Evolutionary conservation across 1,140 invertebrate genomes (phyloP).

Genomic region (Gryllus bimaculatus): DNA sequence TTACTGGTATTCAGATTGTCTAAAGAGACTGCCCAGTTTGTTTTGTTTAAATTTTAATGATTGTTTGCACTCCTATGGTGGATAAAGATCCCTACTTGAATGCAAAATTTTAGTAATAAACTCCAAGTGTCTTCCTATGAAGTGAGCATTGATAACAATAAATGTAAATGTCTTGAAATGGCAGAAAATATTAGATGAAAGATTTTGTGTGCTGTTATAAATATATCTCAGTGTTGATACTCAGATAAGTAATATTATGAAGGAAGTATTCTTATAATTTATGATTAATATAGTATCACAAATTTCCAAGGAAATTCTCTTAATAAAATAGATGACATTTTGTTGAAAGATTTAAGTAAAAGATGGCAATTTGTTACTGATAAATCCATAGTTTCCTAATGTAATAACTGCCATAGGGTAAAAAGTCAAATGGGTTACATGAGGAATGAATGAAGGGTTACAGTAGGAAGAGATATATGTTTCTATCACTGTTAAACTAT

Average conservation of each 20-base stretch:
- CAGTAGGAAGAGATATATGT: neutral
- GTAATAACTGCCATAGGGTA: neutral
- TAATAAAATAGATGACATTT: neutral
- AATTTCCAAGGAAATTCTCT: neutral
- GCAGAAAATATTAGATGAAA: neutral
- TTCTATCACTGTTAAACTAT: constrained; percentile 10
- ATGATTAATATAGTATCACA: neutral
- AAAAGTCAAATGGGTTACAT: neutral
- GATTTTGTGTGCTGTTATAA: constrained; percentile 5
- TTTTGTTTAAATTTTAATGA: neutral
- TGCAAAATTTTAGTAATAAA: neutral
- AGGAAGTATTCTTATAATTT: constrained; percentile 1
- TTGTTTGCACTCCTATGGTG: neutral
- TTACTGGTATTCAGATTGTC: too few relatives aligned
- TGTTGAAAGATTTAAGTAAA: neutral
- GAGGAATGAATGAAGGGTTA: neutral
- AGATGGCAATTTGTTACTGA: neutral
- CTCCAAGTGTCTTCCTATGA: constrained; percentile 9
- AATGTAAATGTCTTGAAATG: neutral
- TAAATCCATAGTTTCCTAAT: constrained; percentile 8
- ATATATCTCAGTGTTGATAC: constrained; percentile 5
- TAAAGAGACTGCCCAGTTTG: too few relatives aligned
- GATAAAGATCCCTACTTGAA: neutral
- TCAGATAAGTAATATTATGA: neutral
- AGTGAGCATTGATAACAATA: constrained; percentile 11